Evolutionary conservation across 2,888 invertebrate genomes (phyloP).

Genomic region (Argyra leucocephala): DNA sequence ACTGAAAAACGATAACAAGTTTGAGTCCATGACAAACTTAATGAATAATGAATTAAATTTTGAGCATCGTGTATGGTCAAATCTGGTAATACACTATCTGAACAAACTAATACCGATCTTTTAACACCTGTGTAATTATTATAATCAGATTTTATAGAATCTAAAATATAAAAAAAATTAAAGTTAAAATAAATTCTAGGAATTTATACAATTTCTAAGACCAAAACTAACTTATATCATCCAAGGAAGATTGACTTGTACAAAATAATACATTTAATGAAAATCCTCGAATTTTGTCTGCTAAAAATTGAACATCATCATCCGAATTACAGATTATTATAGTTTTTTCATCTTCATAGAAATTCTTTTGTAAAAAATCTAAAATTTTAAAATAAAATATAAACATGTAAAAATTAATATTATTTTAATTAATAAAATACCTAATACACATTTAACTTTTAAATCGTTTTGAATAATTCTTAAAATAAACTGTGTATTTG

Average conservation of each 20-base stretch:
- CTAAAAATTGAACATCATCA: conserved; percentile 46
- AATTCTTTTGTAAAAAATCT: conserved; percentile 46
- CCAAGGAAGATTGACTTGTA: conserved; percentile 13
- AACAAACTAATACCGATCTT: conserved; percentile 52
- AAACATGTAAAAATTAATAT: not conserved
- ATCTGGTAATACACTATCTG: conserved; percentile 56
- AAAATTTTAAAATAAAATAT: conserved; percentile 27
- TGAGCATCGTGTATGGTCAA: conserved; percentile 56
- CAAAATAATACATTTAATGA: not conserved
- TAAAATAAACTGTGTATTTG: conserved; percentile 46
- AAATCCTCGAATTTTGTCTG: not conserved
- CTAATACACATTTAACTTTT: conserved; percentile 24
- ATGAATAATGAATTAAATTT: conserved; percentile 61
- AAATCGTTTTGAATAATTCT: conserved; percentile 33
- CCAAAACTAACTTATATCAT: conserved; percentile 19
- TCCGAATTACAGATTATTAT: conserved; percentile 54
- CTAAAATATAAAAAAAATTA: not conserved
- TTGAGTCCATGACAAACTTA: conserved; percentile 55
- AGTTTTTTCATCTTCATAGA: conserved; percentile 45
- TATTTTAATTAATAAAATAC: conserved; percentile 10
- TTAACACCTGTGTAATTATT: conserved; percentile 11
- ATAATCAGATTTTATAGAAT: conserved; percentile 8
- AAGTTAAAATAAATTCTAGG: not conserved
- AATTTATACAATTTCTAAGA: too few relatives aligned
- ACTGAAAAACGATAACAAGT: conserved; percentile 63